Evolutionary conservation across 1,140 invertebrate species (phyloP), one percentile per base, ranked within the genome.

Genomic region (Trachymyrmex cornetzi): DNA sequence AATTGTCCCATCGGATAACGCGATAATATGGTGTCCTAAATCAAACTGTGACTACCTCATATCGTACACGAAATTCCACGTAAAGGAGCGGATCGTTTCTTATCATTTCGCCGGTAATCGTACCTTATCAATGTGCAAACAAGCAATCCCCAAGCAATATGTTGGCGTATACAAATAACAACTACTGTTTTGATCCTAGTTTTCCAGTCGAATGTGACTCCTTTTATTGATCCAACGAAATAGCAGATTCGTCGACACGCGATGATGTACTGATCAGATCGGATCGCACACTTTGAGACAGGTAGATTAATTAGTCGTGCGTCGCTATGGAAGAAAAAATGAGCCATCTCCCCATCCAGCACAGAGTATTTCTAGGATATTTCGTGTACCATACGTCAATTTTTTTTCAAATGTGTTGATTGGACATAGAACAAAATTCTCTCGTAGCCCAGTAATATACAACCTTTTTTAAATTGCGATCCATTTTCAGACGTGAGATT

Each of bases 1-100:
- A 79, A 90, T 87, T 87, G 89, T 74, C 63, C 59, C 77, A 44
- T 50, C 12, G 50, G 30, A 27, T 64, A 24, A 27, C 16, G 14
- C 19, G 89, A 87, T 89, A 89, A 89, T 74, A 81, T 59, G 74
- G 0, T 38, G 85, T 53, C 63, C 85, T 89, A 84, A 87, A 85
- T 77, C 88, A 59, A 77, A 82, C 77, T 64, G 50, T 22, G 19
- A 44, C 19, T 53, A 27, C 53, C 84, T 89, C 79, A 50, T 87
- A 50, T 87, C 85, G 72, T 75, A 71, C n/a, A 85, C 87, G 72
- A 88, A 88, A 88, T 55, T 84, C 66, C 19, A 50, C 27, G 34
- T 53, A 59, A 14, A 85, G 24, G 34, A 48, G 30, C 30, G 24
- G 64, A 75, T 77, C 24, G 63, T 85, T 77, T 55, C 69, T 82